phyloP scores from a whole-genome alignment of 2,888 invertebrate species.

The Orchesella flavescens region DNA sequence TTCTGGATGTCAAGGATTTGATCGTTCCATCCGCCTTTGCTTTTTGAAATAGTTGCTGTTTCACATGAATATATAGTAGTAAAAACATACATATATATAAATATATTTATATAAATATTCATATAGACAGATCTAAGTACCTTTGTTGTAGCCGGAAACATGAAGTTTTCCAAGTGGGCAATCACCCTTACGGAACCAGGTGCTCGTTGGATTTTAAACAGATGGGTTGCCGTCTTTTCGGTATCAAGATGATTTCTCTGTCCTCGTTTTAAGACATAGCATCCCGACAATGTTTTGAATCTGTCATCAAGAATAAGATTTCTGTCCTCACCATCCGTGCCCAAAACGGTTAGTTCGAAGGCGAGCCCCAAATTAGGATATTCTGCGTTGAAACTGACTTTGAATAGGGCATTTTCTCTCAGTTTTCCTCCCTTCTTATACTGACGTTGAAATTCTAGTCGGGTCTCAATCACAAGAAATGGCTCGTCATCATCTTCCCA shows the following conservation, averaged over 20 bases:
- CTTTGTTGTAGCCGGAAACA: background rate
- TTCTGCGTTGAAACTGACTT: background rate
- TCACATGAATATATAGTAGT: too few species aligned
- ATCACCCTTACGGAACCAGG: background rate
- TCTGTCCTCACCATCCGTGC: constrained; percentile 9
- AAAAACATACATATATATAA: too few species aligned
- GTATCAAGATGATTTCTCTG: background rate
- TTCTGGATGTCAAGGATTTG: background rate
- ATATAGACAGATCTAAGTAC: too few species aligned
- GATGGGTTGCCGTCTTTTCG: background rate
- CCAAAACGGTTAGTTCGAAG: constrained; percentile 13
- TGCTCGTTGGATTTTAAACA: constrained; percentile 7
- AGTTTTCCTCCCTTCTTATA: constrained; percentile 2
- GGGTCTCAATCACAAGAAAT: constrained; percentile 15
- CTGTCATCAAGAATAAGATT: background rate
- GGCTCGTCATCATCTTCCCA: constrained; percentile 41
- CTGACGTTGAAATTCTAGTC: constrained; percentile 17
- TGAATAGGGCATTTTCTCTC: constrained; percentile 23
- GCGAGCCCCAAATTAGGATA: background rate
- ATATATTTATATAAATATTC: too few species aligned
- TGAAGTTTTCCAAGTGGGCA: constrained; percentile 14
- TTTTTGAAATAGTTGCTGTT: constrained; percentile 11
- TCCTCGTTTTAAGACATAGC: constrained; percentile 10
- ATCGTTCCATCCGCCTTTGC: background rate
- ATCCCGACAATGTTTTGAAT: constrained; percentile 7